A percentile compares a stretch with the other conserved stretches of the same genome.
Conservation (phyloP, 2,888 invertebrate genomes). For the Synanthedon tipuliformis region DNA sequence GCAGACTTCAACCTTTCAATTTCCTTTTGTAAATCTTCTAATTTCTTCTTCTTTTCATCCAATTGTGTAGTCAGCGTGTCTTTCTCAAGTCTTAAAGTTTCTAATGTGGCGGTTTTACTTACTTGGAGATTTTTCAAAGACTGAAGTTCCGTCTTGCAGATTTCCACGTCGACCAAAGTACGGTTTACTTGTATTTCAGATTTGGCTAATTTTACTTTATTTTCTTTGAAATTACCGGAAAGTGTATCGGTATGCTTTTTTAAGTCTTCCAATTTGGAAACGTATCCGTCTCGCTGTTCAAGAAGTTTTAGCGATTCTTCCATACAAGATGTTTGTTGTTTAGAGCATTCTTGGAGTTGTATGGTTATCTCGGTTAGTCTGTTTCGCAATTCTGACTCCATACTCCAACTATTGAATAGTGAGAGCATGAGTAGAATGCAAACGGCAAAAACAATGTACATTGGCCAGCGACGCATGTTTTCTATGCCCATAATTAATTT, state of each 20-base stretch:
- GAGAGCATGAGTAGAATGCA: constrained; percentile 57
- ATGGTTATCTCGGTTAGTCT: constrained; percentile 40
- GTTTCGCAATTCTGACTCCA: constrained; percentile 50
- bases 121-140: constrained; percentile 60
- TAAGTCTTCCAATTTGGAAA: constrained; percentile 42
- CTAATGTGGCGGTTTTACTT: constrained; percentile 53
- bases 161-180: constrained; percentile 44
- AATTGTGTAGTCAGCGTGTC: constrained; percentile 48
- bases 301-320: constrained; percentile 50
- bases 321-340: constrained; percentile 51
- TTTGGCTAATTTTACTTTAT: constrained; percentile 35
- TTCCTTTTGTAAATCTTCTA: constrained; percentile 52
- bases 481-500: constrained; percentile 51
- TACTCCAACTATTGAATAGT: constrained; percentile 60
- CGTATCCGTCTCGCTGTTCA: constrained; percentile 48
- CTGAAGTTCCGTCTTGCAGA: constrained; percentile 57
- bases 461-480: constrained; percentile 66
- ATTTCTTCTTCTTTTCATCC: constrained; percentile 44
- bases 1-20: constrained; percentile 40
- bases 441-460: constrained; percentile 54
- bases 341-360: constrained; percentile 55
- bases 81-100: constrained; percentile 56
- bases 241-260: constrained; percentile 42
- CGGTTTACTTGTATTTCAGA: constrained; percentile 48
- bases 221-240: constrained; percentile 33